Evolutionary conservation across 2,113 vertebrate genomes (phyloP).

Genomic region (Dipodomys ordii): DNA sequence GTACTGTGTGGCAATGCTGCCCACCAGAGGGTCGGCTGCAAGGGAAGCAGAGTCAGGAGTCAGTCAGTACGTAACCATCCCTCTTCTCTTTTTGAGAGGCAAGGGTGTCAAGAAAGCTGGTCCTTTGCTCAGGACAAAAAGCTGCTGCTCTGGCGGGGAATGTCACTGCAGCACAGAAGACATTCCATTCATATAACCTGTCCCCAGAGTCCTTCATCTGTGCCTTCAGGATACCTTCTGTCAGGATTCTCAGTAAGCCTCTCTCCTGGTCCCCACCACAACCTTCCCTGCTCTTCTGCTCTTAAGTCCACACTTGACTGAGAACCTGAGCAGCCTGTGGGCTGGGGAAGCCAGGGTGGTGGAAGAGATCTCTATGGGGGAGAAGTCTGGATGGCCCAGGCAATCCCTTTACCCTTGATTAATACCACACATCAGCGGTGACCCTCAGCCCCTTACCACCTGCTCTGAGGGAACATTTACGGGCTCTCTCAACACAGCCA

Average conservation of each 20-base stretch:
- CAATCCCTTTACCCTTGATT: neutral
- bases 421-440: neutral
- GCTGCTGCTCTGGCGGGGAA: neutral
- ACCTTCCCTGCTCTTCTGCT: neutral
- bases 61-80: neutral
- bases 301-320: neutral
- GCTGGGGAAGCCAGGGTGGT: too few species aligned
- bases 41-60: conserved; percentile 83
- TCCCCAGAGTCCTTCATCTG: neutral
- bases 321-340: neutral
- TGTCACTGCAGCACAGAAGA: too few species aligned
- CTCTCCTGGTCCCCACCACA: neutral
- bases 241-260: neutral
- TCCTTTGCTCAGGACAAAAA: neutral
- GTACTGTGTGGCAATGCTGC: conserved; percentile 98
- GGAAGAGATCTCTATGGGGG: neutral
- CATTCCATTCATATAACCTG: neutral
- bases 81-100: neutral
- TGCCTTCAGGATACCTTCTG: neutral
- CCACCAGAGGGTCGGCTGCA: conserved; percentile 96
- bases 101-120: neutral
- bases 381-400: neutral
- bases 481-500: neutral
- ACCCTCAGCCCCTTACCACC: neutral
- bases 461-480: neutral